phyloP scores from a whole-genome alignment of 1,140 invertebrate species.

The Lethrus apterus region DNA sequence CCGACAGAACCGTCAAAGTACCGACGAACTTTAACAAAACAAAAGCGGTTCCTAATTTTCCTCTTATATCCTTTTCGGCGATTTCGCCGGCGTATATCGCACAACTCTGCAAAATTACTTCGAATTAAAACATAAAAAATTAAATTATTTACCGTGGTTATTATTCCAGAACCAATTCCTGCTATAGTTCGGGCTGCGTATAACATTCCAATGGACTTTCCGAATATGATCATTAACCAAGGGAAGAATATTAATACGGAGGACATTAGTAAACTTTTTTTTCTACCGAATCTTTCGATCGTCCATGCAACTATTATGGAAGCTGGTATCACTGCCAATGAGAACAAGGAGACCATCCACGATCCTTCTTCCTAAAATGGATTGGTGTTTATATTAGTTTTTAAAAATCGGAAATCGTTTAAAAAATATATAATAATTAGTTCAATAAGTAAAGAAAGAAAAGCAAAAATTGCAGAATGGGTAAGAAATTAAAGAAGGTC shows the following conservation, averaged over 20 bases:
- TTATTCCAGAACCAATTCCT: constrained; percentile 45
- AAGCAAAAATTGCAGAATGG: background rate
- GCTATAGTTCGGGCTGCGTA: constrained; percentile 47
- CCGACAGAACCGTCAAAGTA: constrained; percentile 49
- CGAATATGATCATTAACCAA: constrained; percentile 44
- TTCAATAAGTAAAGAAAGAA: background rate
- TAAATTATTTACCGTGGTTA: constrained; percentile 43
- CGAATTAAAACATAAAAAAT: constrained; percentile 23
- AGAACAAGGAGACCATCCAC: constrained; percentile 47
- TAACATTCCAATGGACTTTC: constrained; percentile 35
- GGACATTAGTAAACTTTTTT: constrained; percentile 40
- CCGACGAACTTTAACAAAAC: constrained; percentile 54
- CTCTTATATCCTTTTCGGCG: constrained; percentile 52
- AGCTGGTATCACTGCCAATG: constrained; percentile 45
- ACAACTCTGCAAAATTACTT: constrained; percentile 20
- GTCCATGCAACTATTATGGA: constrained; percentile 45
- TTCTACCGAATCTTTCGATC: constrained; percentile 52
- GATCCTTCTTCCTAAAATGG: constrained; percentile 42
- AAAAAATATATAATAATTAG: background rate
- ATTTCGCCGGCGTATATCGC: constrained; percentile 58
- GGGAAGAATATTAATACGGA: constrained; percentile 45
- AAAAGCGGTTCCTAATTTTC: constrained; percentile 48
- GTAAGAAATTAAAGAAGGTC: background rate
- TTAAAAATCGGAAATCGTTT: background rate
- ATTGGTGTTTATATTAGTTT: background rate